phyloP scores from a whole-genome alignment of 2,113 vertebrate species.

The Gallinago paraguaiae region DNA sequence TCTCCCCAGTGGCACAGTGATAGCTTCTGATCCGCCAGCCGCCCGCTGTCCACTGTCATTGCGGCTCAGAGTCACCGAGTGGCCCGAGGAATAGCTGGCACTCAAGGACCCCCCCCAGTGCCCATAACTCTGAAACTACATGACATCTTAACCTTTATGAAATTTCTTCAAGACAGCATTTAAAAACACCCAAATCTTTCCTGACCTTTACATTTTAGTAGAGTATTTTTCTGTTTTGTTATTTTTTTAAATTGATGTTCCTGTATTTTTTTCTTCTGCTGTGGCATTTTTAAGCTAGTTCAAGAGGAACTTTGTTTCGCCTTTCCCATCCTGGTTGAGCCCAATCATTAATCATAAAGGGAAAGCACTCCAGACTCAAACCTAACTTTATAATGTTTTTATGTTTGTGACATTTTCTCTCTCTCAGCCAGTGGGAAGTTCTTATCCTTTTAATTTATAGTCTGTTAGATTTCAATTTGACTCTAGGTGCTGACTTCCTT shows the following conservation, averaged over 20 bases:
- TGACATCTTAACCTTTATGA: conserved; percentile 89
- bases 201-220: conserved; percentile 84
- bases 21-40: conserved; percentile 72
- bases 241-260: conserved; percentile 81
- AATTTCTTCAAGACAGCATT: conserved; percentile 85
- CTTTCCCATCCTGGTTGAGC: conserved; percentile 71
- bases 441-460: conserved; percentile 70
- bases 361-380: conserved; percentile 68
- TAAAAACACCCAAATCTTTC: conserved; percentile 88
- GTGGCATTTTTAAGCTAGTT: conserved; percentile 84
- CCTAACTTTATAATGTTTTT: conserved; percentile 77
- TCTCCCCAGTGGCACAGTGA: conserved; percentile 73
- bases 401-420: conserved; percentile 79
- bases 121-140: conserved; percentile 81
- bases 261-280: conserved; percentile 71
- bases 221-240: conserved; percentile 65
- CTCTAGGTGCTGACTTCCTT: conserved; percentile 22
- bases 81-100: conserved; percentile 75
- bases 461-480: conserved; percentile 47
- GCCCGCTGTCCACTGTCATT: conserved; percentile 83
- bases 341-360: conserved; percentile 81
- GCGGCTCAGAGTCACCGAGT: conserved; percentile 79
- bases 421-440: conserved; percentile 62
- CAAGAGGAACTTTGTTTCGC: conserved; percentile 75
- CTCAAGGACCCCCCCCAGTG: conserved; percentile 73